A percentile compares a stretch with the other conserved stretches of the same genome.
Conservation (phyloP, 2,113 vertebrate species). For the Acinonyx jubatus region DNA sequence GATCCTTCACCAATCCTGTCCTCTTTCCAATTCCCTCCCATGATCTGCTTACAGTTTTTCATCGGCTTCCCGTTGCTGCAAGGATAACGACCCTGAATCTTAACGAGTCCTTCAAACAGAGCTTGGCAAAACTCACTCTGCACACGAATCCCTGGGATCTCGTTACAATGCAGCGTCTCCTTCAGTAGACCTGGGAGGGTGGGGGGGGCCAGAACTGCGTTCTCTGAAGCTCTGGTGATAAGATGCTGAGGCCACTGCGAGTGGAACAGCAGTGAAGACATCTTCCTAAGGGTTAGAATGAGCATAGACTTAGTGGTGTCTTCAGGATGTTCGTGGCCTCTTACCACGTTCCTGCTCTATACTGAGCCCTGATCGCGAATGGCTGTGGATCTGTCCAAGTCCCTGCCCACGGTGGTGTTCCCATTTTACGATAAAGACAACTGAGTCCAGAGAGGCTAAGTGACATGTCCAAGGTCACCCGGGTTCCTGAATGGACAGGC, state of each 20-base stretch:
- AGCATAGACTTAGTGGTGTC: not conserved
- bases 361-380: not conserved
- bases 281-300: not conserved
- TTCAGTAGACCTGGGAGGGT: not conserved
- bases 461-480: not conserved
- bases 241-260: not conserved
- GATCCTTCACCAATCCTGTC: not conserved
- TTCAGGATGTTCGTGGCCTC: not conserved
- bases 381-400: not conserved
- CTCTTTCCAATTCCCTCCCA: not conserved
- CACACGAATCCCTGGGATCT: rapidly evolving
- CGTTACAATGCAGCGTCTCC: not conserved
- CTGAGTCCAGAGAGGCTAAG: not conserved
- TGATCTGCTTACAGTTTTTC: not conserved
- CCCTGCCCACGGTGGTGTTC: not conserved
- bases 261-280: not conserved
- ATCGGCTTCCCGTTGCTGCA: not conserved
- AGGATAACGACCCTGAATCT: not conserved
- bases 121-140: not conserved
- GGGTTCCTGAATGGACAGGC: not conserved
- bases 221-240: not conserved
- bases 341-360: not conserved
- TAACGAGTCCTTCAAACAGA: not conserved
- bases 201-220: not conserved
- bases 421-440: not conserved